Conservation (phyloP, 2,797 vertebrate genomes). For the Percopsis omiscomaycus region DNA sequence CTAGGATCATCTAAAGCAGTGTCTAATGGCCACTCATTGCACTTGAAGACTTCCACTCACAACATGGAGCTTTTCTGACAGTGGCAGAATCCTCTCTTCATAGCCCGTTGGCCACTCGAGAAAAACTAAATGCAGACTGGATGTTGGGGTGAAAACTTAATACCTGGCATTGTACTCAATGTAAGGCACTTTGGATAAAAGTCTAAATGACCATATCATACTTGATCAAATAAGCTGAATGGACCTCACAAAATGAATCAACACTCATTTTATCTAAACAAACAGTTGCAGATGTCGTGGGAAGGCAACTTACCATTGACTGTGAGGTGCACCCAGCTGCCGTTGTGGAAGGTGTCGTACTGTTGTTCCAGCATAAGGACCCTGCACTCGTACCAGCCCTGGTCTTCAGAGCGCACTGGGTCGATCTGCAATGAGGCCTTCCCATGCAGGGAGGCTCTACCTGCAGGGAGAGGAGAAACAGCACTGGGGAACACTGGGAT, state of each 20-base stretch:
- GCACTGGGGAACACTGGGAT: too few species aligned
- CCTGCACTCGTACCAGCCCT: slow-evolving; percentile 99
- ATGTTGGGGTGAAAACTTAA: too few species aligned
- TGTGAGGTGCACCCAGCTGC: slow-evolving; percentile 99
- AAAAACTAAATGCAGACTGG: too few species aligned
- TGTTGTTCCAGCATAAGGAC: slow-evolving; percentile 99
- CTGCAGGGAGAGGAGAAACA: slow-evolving; percentile 62
- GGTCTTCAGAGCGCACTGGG: slow-evolving; percentile 94
- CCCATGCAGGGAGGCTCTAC: slow-evolving; percentile 92
- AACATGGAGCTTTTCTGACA: not conserved
- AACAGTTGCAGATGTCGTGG: not conserved
- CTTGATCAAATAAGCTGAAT: not conserved
- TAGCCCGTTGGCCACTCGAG: not conserved
- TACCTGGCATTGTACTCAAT: too few species aligned
- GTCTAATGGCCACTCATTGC: slow-evolving; percentile 22
- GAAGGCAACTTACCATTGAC: slow-evolving; percentile 87
- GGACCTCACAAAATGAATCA: not conserved
- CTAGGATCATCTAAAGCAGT: slow-evolving; percentile 31
- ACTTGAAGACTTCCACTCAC: slow-evolving; percentile 1
- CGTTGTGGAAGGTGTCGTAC: slow-evolving; percentile 98
- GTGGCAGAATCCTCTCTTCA: not conserved
- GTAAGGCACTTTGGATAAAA: not conserved
- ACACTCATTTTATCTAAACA: slow-evolving; percentile 5
- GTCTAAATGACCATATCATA: not conserved
- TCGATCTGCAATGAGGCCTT: slow-evolving; percentile 97